Percentiles rank a stretch among this genome's conserved stretches.
Conservation (phyloP, 2,113 vertebrate species). For the Equus quagga region DNA sequence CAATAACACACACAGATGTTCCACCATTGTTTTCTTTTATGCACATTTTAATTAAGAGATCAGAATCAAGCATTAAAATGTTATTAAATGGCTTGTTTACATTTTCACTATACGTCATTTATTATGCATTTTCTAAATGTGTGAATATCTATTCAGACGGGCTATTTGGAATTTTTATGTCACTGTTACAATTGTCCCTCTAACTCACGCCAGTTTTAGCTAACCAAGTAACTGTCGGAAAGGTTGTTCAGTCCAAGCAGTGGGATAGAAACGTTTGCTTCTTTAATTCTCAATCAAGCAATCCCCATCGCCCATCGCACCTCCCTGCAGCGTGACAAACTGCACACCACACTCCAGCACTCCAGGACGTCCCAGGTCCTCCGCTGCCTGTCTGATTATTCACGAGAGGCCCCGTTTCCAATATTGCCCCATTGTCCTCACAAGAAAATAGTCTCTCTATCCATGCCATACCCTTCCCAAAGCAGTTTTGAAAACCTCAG, state of each 20-base stretch:
- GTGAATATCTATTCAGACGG: constrained; percentile 61
- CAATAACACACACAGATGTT: constrained; percentile 82
- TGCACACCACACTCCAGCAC: background rate
- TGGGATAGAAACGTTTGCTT: background rate
- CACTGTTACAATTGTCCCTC: constrained; percentile 47
- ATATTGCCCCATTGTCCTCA: constrained; percentile 17
- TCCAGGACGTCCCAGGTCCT: background rate
- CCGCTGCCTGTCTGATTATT: background rate
- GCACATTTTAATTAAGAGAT: constrained; percentile 84
- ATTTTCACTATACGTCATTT: constrained; percentile 82
- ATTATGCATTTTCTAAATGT: constrained; percentile 73
- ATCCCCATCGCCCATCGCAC: background rate
- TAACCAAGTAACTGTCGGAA: background rate
- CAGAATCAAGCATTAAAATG: constrained; percentile 82
- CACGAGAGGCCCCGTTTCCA: constrained; percentile 7
- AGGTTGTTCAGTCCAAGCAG: background rate
- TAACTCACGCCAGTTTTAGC: constrained; percentile 27
- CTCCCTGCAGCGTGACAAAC: background rate
- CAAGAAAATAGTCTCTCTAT: background rate
- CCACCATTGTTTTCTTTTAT: constrained; percentile 81
- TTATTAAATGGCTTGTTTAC: constrained; percentile 82
- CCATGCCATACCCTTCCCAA: background rate
- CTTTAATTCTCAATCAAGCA: background rate
- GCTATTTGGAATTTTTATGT: constrained; percentile 72
- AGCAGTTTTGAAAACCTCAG: constrained; percentile 47